Evolutionary conservation across 2,113 vertebrate species (phyloP).

Genomic region (Bettongia penicillata): DNA sequence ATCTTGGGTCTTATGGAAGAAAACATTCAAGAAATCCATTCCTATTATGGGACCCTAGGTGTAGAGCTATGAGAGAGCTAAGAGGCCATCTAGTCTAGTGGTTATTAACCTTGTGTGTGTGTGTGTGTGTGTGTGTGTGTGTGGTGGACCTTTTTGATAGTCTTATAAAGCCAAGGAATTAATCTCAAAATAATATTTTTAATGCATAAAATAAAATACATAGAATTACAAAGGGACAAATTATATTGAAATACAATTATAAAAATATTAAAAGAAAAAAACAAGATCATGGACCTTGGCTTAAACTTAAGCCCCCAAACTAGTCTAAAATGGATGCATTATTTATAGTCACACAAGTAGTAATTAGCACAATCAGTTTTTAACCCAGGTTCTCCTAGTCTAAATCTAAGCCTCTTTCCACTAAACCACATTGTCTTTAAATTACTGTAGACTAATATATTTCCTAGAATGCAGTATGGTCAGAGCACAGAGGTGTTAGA

Average conservation of each 20-base stretch:
- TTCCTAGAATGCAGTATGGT: too few species aligned
- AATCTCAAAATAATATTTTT: neutral
- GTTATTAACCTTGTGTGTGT: neutral
- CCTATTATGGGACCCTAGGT: neutral
- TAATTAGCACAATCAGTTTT: neutral
- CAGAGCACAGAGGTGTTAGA: too few species aligned
- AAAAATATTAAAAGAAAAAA: neutral
- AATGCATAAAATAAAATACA: neutral
- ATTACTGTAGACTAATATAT: too few species aligned
- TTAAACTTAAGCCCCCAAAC: neutral
- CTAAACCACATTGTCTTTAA: too few species aligned
- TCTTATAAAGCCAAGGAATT: neutral
- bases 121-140: neutral
- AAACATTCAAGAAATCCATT: neutral
- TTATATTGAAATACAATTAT: neutral
- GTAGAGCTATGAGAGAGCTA: neutral
- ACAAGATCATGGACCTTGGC: neutral
- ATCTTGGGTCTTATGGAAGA: neutral
- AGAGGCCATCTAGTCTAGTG: neutral
- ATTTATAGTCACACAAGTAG: neutral
- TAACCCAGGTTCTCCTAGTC: too few species aligned
- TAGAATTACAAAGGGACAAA: neutral
- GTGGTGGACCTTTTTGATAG: neutral
- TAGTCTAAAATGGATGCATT: neutral
- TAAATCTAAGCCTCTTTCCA: too few species aligned